Base-by-base conservation (phyloP, 1,140 invertebrate species). In the Samia ricini region DNA sequence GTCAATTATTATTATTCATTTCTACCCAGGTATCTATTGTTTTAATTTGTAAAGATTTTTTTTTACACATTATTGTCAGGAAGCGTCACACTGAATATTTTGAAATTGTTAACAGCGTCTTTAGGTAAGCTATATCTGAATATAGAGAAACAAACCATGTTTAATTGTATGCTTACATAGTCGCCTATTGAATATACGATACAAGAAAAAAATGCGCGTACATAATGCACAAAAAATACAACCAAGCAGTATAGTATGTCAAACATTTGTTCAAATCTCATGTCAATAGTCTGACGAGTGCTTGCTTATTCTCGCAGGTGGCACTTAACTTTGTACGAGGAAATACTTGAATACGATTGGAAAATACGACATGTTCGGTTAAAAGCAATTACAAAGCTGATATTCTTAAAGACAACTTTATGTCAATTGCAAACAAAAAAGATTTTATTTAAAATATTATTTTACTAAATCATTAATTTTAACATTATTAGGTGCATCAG, bases 1-100 rank as follows among this genome's bases (percentile, higher is more conserved):
- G 56, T 26, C 26, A 26, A 56, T 49, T 58, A 63, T 63, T 36
- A 56, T 49, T 58, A 63, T 63, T 36, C 55, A 63, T 49, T 19
- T 52, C 57, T 63, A 42, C 33, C 12, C 4, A 42, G 12, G 33
- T 42, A 42, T 15, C 33, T 15, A 42, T 42, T 42, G 10, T 42
- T 12, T 15, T 12, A 10, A 42, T 42, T 42, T 42, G 7, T 42
- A 15, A 42, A 42, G 33, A 42, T 2, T 42, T 15, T 36, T 42
- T 15, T 42, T 15, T 15, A 1, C n/a, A 15, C 15, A 42, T 42
- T 42, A 42, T 42, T 42, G 33, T 42, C n/a, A 42, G 10, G 33
- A 42, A 42, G n/a, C 12, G 15, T 42, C 15, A 42, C 33, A 42
- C 12, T 42, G 33, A 42, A 42, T 15, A 12, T 42, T 42, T 42